A percentile compares a stretch with the other conserved stretches of the same genome.
Conservation (phyloP, 2,888 invertebrate species). For the Drosophila austrosaltans region DNA sequence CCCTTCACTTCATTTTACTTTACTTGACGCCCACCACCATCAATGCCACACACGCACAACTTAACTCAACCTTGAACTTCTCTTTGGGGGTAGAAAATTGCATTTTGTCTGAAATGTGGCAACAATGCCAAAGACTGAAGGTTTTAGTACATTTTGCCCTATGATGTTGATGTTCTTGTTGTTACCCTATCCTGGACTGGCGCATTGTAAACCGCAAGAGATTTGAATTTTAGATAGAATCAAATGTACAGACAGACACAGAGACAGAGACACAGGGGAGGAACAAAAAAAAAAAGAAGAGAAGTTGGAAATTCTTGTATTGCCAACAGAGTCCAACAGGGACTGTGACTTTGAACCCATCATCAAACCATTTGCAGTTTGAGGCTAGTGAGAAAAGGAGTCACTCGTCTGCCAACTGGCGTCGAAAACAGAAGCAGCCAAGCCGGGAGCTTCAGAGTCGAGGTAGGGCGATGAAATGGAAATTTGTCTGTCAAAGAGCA, state of each 20-base stretch:
- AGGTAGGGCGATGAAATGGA: conserved; percentile 31
- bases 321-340: conserved; percentile 24
- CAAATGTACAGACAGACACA: conserved; percentile 39
- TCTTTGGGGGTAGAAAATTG: conserved; percentile 45
- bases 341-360: conserved; percentile 32
- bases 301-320: conserved; percentile 31
- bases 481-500: conserved; percentile 51
- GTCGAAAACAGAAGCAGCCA: conserved; percentile 1
- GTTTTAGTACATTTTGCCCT: conserved; percentile 15
- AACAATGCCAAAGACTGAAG: conserved; percentile 49
- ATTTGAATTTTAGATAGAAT: conserved; percentile 75
- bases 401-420: neutral
- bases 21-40: conserved; percentile 19
- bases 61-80: conserved; percentile 66
- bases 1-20: no score
- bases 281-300: neutral
- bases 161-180: no score
- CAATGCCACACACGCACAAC: conserved; percentile 6
- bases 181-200: conserved; percentile 24
- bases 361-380: conserved; percentile 7
- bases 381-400: conserved; percentile 3
- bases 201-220: conserved; percentile 68
- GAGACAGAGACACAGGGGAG: conserved; percentile 8
- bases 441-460: neutral
- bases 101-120: conserved; percentile 61